phyloP scores from a whole-genome alignment of 2,888 invertebrate species.

The Cosmorhoe ocellata region DNA sequence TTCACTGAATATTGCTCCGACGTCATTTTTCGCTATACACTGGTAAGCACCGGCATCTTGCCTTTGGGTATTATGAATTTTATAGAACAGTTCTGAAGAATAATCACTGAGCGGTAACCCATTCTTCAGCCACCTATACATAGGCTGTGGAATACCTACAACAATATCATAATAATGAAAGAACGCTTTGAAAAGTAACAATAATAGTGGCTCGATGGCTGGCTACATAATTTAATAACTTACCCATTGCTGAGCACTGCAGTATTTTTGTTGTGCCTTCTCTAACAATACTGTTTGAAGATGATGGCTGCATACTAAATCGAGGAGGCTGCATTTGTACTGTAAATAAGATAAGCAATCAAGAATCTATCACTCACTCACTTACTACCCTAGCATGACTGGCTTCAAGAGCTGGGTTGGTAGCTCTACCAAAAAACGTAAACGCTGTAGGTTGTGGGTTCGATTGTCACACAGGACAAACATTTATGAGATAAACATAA shows the following conservation, averaged over 20 bases:
- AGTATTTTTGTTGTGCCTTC: slow-evolving; percentile 95
- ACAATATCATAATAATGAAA: slow-evolving; percentile 31
- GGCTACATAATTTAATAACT: slow-evolving; percentile 54
- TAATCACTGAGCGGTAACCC: slow-evolving; percentile 90
- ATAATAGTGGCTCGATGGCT: not conserved
- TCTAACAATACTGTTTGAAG: slow-evolving; percentile 92
- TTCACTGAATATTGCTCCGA: slow-evolving; percentile 96
- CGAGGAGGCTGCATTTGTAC: slow-evolving; percentile 90
- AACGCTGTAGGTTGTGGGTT: too few relatives aligned
- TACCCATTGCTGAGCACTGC: slow-evolving; percentile 95
- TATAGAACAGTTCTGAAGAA: slow-evolving; percentile 91
- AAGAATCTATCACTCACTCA: too few relatives aligned
- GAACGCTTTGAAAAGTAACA: not conserved
- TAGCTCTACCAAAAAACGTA: too few relatives aligned
- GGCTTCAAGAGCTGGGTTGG: too few relatives aligned
- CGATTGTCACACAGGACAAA: too few relatives aligned
- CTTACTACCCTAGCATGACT: too few relatives aligned
- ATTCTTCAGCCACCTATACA: slow-evolving; percentile 96
- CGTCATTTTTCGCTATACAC: slow-evolving; percentile 95
- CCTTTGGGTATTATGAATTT: slow-evolving; percentile 90
- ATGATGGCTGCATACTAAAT: slow-evolving; percentile 93
- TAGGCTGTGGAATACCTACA: slow-evolving; percentile 94
- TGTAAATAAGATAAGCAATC: slow-evolving; percentile 61
- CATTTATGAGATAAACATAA: too few relatives aligned
- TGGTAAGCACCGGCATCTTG: slow-evolving; percentile 95